Base-by-base conservation (phyloP, 2,797 vertebrate genomes). In the Buphagus erythrorhynchus region DNA sequence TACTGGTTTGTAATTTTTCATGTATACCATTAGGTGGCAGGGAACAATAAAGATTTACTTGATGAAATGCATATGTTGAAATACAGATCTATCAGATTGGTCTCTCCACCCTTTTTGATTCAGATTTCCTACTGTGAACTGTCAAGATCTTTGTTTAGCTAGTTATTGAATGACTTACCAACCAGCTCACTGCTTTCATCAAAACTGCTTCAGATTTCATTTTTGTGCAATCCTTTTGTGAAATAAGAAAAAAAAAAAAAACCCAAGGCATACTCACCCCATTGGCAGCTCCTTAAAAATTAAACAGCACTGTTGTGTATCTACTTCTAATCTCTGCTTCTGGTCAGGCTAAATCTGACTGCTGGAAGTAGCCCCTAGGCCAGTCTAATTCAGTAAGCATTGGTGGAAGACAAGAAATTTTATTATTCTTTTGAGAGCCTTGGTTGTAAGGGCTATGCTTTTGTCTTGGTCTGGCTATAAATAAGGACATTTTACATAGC, bases 11-110 rank as follows among this genome's bases (percentile, higher is more conserved):
- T 91, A 63, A 52, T 89, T 93, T 84, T 87, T 74, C 57, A 26
- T 5, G 0, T 57, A 29, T 80, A 40, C 95, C 96, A 58, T 93
- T 93, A 97, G 93, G 77, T 96, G 96, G 92, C 96, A 93, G 95
- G 55, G 75, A 95, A 54, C 57, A 94, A 36, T 95, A 82, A 96
- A 82, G 38, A 35, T 94, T 94, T 89, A 29, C 52, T 67, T 55
- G 35, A 58, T 63, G 65, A 79, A 42, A 63, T 45, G 11, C 13
- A 2, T 74, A 36, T 87, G 86, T 88, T 82, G 93, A 95, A 92
- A 92, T 79, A 42, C 35, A 86, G 33, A 81, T 73, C 58, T 94
- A 80, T 76, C 67, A 78, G 33, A 73, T 75, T 63, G 28, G 67
- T 84, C 35, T 79, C 86, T 93, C 93, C 74, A 65, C 83, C 90